A percentile compares a stretch with the other conserved stretches of the same genome.
Evolutionary conservation across 2,113 vertebrate species (phyloP).

Genomic region (Ginglymostoma cirratum): DNA sequence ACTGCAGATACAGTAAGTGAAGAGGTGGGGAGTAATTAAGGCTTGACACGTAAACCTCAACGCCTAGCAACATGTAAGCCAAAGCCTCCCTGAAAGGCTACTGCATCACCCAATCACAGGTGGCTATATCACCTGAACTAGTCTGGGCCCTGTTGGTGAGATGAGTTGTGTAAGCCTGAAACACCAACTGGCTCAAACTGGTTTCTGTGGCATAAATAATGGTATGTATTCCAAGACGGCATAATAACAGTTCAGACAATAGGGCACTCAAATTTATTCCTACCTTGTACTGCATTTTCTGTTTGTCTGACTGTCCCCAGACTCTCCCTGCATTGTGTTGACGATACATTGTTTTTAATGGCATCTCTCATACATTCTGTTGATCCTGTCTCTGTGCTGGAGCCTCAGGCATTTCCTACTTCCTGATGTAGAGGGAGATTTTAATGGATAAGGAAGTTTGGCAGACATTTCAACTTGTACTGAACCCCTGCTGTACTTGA

Average conservation of each 20-base stretch:
- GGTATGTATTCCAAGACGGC: no score
- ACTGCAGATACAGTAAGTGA: not conserved
- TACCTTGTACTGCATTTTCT: not conserved
- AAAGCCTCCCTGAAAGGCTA: not conserved
- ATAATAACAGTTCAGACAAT: not conserved
- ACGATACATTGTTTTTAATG: not conserved
- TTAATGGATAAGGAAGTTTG: not conserved
- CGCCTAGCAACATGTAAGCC: conserved; percentile 4
- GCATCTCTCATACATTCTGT: not conserved
- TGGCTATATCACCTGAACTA: not conserved
- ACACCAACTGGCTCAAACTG: not conserved
- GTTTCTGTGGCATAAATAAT: not conserved
- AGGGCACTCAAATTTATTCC: not conserved
- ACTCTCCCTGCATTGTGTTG: not conserved
- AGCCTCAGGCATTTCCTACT: not conserved
- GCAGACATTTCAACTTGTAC: not conserved
- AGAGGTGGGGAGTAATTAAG: not conserved
- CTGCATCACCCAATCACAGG: not conserved
- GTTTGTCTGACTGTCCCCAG: not conserved
- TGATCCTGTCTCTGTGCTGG: not conserved
- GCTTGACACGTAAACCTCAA: not conserved
- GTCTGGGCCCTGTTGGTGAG: not conserved
- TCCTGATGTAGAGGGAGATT: not conserved
- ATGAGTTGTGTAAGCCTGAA: not conserved
- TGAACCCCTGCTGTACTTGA: not conserved